Evolutionary conservation across 2,113 vertebrate species (phyloP).

Genomic region (Heterochromis multidens): DNA sequence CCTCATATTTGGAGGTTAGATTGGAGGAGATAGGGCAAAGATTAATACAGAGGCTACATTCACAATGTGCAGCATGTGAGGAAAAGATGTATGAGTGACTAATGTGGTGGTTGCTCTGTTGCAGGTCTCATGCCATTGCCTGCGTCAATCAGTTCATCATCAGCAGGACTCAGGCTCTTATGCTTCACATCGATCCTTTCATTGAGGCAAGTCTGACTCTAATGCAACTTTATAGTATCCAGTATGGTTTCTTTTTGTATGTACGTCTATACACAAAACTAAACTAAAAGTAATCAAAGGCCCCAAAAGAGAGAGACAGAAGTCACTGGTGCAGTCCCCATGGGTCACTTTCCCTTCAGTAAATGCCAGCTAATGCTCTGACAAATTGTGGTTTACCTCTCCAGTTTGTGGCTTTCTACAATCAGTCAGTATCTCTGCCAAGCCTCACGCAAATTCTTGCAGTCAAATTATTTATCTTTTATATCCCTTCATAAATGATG

Average conservation of each 20-base stretch:
- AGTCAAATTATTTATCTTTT: neutral
- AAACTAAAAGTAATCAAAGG: neutral
- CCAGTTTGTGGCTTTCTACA: neutral
- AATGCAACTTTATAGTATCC: neutral
- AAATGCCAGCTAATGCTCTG: neutral
- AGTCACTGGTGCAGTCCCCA: neutral
- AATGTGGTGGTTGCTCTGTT: slow-evolving; percentile 21
- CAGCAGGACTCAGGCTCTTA: slow-evolving; percentile 96
- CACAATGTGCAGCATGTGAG: slow-evolving; percentile 17
- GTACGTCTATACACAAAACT: neutral
- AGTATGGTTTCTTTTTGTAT: neutral
- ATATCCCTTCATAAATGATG: neutral
- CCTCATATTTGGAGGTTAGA: neutral
- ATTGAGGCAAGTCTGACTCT: slow-evolving; percentile 84
- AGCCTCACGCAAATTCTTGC: neutral
- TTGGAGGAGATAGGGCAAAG: neutral
- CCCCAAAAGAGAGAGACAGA: neutral
- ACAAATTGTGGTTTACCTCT: neutral
- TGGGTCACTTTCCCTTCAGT: neutral
- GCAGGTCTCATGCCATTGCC: slow-evolving; percentile 94
- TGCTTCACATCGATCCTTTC: slow-evolving; percentile 96
- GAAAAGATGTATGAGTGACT: neutral
- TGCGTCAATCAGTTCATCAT: slow-evolving; percentile 99
- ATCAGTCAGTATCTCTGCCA: neutral
- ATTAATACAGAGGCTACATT: slow-evolving; percentile 32